Base-by-base conservation (phyloP, 2,888 invertebrate genomes). In the Gortyna flavago region DNA sequence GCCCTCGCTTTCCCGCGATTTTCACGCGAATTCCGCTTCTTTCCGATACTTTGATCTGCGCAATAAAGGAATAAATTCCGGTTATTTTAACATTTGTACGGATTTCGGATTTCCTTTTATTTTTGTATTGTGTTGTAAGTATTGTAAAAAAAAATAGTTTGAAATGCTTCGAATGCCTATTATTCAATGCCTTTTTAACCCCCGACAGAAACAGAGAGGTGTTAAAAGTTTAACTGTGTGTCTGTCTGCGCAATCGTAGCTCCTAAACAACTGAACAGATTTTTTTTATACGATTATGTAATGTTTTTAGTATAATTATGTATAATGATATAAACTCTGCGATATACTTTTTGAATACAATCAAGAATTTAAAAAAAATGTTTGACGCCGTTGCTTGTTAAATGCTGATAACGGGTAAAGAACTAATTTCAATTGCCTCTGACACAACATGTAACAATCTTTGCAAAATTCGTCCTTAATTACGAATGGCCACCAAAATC, bases 1-100 rank as follows among this genome's bases (percentile, higher is more conserved):
- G 64, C 72, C 48, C 41, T n/a, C 67, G 38, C 44, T 66, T 44
- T 54, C 4, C 48, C 44, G 59, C 21, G 38, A 57, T 64, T 59
- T 62, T 62, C 59, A 9, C 62, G 18, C 66, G 25, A 66, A 79
- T 70, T 75, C 57, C 62, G 48, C 61, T 51, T 51, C 54, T 16
- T 72, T 75, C 57, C 16, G 38, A 44, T 44, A 79, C 80, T 86
- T 84, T 86, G 72, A 73, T 86, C 66, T 57, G n/a, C 32, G 25
- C 48, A 41, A 61, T 73, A 84, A 74, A 75, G 65, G 77, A 75
- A 74, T 84, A 75, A n/a, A 76, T 85, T 67, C 11, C 32, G 32
- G 48, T 29, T 70, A 67, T 64, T 82, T 83, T 73, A 35, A 75
- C 72, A 51, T 67, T 70, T 64, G 35, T 81, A 75, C n/a, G 51